phyloP scores from a whole-genome alignment of 2,888 invertebrate species.

The Zhengitettix transpicula region DNA sequence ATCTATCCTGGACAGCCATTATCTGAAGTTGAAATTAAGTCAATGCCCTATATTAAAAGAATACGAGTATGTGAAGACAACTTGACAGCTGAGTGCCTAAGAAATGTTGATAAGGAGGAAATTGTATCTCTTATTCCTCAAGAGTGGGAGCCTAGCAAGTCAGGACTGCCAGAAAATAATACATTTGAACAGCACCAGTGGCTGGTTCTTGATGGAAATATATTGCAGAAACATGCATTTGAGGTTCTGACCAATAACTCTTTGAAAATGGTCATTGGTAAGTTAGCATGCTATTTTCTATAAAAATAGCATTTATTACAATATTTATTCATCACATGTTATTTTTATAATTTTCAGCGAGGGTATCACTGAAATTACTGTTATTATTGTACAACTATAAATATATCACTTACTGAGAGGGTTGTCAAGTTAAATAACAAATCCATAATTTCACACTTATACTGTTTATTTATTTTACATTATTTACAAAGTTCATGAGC shows the following conservation, averaged over 20 bases:
- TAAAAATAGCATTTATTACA: not conserved
- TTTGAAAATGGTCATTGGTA: constrained; percentile 32
- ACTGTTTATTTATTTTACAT: no score
- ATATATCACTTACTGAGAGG: no score
- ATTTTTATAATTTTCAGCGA: no score
- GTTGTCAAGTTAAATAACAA: no score
- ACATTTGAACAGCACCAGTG: constrained; percentile 42
- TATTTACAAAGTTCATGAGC: no score
- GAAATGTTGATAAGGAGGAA: constrained; percentile 27
- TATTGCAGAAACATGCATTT: constrained; percentile 47
- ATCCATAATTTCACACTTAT: no score
- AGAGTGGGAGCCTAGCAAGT: constrained; percentile 44
- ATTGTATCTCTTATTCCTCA: constrained; percentile 53
- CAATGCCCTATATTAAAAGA: constrained; percentile 33
- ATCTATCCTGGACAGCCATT: constrained; percentile 50
- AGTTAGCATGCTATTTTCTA: not conserved
- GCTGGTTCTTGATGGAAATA: constrained; percentile 56
- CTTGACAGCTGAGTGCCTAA: constrained; percentile 32
- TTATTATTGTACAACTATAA: no score
- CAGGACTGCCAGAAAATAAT: constrained; percentile 34
- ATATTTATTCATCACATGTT: not conserved
- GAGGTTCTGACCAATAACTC: constrained; percentile 36
- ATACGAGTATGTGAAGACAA: constrained; percentile 19
- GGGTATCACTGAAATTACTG: no score
- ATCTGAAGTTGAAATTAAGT: constrained; percentile 36